phyloP scores from a whole-genome alignment of 2,113 vertebrate species.

The Taurulus bubalis region DNA sequence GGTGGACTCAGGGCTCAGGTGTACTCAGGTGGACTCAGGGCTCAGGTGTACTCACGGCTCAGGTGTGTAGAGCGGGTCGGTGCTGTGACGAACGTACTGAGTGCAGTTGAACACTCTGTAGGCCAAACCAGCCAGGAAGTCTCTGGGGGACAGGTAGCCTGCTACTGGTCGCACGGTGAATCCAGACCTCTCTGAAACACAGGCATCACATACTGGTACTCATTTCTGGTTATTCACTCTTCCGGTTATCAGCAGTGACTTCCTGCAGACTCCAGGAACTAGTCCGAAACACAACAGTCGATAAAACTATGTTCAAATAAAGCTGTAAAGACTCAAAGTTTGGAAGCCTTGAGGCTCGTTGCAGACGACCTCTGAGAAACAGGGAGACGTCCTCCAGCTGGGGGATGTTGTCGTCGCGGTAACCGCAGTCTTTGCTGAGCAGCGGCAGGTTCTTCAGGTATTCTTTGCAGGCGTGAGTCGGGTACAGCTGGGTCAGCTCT shows the following conservation, averaged over 20 bases:
- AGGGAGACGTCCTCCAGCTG: slow-evolving; percentile 94
- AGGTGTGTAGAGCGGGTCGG: slow-evolving; percentile 96
- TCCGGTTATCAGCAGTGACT: background rate
- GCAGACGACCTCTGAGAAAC: slow-evolving; percentile 91
- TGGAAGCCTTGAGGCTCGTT: background rate
- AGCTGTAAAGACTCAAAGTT: background rate
- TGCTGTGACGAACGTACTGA: slow-evolving; percentile 96
- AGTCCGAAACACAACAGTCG: too few species aligned
- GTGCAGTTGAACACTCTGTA: slow-evolving; percentile 98
- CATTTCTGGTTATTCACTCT: background rate
- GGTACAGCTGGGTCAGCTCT: slow-evolving; percentile 95
- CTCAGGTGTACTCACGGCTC: slow-evolving; percentile 91
- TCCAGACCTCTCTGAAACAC: slow-evolving; percentile 91
- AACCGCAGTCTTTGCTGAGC: slow-evolving; percentile 93
- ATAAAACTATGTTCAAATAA: background rate
- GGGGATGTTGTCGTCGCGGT: slow-evolving; percentile 95
- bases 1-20: too few species aligned
- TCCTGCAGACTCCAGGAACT: background rate
- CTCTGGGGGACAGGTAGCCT: slow-evolving; percentile 95
- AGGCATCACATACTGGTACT: background rate
- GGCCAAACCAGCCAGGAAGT: slow-evolving; percentile 95
- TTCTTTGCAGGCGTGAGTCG: slow-evolving; percentile 95
- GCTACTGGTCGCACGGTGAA: slow-evolving; percentile 96
- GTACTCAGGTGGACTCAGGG: too few species aligned
- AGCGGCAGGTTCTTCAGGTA: slow-evolving; percentile 96